Conservation (phyloP, 1,140 invertebrate species). For the Hetaerina americana region DNA sequence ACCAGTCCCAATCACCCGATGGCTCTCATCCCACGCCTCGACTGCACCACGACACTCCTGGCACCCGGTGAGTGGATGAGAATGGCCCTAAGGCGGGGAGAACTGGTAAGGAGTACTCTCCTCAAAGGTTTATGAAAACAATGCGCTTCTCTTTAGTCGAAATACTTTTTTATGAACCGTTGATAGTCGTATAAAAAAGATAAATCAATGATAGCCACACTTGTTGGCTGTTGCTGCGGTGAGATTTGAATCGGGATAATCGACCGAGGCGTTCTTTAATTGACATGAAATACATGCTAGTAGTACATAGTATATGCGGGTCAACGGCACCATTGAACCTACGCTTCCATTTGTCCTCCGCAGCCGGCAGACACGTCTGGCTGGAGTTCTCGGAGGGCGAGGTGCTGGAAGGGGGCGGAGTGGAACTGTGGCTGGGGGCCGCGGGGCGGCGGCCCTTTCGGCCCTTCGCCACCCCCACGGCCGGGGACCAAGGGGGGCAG, state of each 20-base stretch:
- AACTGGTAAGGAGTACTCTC: too few relatives aligned
- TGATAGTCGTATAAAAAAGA: too few relatives aligned
- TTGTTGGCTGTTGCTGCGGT: too few relatives aligned
- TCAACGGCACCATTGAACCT: too few relatives aligned
- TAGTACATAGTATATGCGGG: too few relatives aligned
- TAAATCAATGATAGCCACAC: too few relatives aligned
- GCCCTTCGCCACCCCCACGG: slow-evolving; percentile 34
- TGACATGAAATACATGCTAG: too few relatives aligned
- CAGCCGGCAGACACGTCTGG: slow-evolving; percentile 44
- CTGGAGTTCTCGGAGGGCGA: slow-evolving; percentile 40
- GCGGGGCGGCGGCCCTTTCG: slow-evolving; percentile 27
- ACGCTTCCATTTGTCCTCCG: not conserved
- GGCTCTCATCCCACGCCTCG: slow-evolving; percentile 46
- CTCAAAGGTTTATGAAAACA: too few relatives aligned
- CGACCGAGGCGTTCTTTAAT: too few relatives aligned
- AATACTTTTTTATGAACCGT: too few relatives aligned
- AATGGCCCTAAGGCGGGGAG: not conserved
- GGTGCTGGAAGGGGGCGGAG: slow-evolving; percentile 27
- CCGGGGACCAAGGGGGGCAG: too few relatives aligned
- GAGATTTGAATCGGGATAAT: too few relatives aligned
- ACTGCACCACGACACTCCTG: slow-evolving; percentile 49
- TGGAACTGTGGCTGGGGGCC: slow-evolving; percentile 39
- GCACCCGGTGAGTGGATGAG: slow-evolving; percentile 44
- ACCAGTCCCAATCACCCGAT: slow-evolving; percentile 53
- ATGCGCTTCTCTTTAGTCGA: not conserved